A percentile compares a stretch with the other conserved stretches of the same genome.
Evolutionary conservation across 2,888 invertebrate genomes (phyloP).

Genomic region (Nezara viridula): DNA sequence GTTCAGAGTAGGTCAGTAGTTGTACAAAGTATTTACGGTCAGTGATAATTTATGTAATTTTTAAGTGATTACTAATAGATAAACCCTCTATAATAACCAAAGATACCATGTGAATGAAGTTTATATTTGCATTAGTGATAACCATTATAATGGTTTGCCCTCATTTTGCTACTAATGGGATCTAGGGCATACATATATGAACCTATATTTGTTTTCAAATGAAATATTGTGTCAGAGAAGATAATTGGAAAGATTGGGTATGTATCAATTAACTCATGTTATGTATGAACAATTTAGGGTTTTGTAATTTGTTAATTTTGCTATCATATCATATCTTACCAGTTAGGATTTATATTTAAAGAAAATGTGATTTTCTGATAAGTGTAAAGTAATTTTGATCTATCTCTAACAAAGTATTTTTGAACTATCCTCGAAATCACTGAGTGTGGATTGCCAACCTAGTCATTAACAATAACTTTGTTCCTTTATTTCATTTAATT

Average conservation of each 20-base stretch:
- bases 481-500: no score
- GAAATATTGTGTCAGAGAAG: neutral
- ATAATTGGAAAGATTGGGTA: conserved; percentile 15
- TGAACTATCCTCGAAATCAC: no score
- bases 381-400: no score
- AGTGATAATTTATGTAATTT: neutral
- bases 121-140: neutral
- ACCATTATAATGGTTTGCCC: conserved; percentile 54
- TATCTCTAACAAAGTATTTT: no score
- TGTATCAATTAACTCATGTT: neutral
- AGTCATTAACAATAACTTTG: no score
- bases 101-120: neutral
- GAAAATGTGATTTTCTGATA: no score
- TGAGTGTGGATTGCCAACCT: no score
- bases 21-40: neutral
- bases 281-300: neutral
- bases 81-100: neutral
- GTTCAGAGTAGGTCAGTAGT: conserved; percentile 11
- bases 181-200: conserved; percentile 49
- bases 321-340: neutral
- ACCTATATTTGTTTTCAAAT: conserved; percentile 26
- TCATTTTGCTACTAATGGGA: conserved; percentile 61
- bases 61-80: neutral
- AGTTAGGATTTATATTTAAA: neutral
- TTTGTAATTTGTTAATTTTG: neutral